phyloP scores from a whole-genome alignment of 2,888 invertebrate genomes.

The Luperina nickerlii region DNA sequence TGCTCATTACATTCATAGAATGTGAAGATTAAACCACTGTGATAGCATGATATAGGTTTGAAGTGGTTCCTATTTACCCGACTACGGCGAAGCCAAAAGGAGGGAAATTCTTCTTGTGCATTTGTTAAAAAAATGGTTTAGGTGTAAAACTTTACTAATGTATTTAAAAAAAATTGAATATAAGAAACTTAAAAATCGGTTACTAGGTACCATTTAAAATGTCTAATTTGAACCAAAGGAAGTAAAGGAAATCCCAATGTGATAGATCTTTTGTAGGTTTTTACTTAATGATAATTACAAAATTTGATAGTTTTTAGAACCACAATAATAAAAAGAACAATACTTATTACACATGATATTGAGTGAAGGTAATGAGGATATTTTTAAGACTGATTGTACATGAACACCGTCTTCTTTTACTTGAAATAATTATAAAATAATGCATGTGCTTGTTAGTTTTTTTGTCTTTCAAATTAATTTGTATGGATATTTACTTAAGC shows the following conservation, averaged over 20 bases:
- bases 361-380: constrained; percentile 58
- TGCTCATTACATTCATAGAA: constrained; percentile 37
- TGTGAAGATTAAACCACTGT: constrained; percentile 54
- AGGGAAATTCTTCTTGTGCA: constrained; percentile 20
- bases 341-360: not conserved
- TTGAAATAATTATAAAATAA: constrained; percentile 25
- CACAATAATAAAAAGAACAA: constrained; percentile 6
- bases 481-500: not conserved
- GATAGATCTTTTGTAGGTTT: constrained; percentile 54
- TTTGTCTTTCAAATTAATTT: not conserved
- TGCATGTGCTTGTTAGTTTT: not conserved
- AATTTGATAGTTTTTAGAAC: constrained; percentile 15
- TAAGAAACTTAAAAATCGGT: constrained; percentile 29
- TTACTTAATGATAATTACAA: constrained; percentile 13
- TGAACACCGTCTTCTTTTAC: constrained; percentile 32
- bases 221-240: constrained; percentile 57
- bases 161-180: not conserved
- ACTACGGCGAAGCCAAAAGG: constrained; percentile 26
- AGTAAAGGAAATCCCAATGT: constrained; percentile 61
- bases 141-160: constrained; percentile 13
- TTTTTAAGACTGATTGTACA: constrained; percentile 69
- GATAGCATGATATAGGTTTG: constrained; percentile 58
- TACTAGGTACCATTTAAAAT: constrained; percentile 28
- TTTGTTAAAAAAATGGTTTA: constrained; percentile 41
- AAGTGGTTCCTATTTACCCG: constrained; percentile 59